These are phyloP conservation scores for Triplophysa tibetana DNA, from an alignment of 2,113 vertebrate species.

Conservation along the genomic window DNA sequence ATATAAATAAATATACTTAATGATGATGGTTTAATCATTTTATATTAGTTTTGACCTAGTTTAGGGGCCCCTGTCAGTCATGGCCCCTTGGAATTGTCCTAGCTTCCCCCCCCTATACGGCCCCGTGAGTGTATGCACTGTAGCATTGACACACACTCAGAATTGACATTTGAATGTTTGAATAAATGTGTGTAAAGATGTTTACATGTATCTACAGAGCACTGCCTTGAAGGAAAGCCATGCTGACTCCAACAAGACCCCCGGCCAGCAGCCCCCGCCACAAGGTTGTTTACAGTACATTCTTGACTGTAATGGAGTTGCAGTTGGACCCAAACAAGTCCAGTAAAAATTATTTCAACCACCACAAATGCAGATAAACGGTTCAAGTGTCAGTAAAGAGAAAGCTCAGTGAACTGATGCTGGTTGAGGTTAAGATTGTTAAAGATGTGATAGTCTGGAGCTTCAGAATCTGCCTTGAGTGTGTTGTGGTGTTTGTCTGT, in stretches of 20 bases:
- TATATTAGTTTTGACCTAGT: too few relatives aligned
- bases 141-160: background rate
- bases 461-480: constrained; percentile 74
- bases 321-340: constrained; percentile 85
- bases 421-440: constrained; percentile 62
- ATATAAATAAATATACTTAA: too few relatives aligned
- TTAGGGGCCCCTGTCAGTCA: too few relatives aligned
- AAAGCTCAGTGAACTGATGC: constrained; percentile 55
- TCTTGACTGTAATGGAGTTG: constrained; percentile 89
- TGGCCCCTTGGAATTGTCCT: too few relatives aligned
- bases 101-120: too few relatives aligned
- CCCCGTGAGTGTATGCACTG: too few relatives aligned
- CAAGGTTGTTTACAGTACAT: constrained; percentile 97
- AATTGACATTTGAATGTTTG: background rate
- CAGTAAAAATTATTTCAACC: constrained; percentile 63
- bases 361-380: constrained; percentile 1
- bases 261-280: constrained; percentile 87
- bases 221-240: constrained; percentile 83
- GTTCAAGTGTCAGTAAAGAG: constrained; percentile 42
- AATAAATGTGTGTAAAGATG: constrained; percentile 48
- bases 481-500: constrained; percentile 78
- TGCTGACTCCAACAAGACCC: constrained; percentile 83
- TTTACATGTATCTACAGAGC: constrained; percentile 79
- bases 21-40: too few relatives aligned
- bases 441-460: constrained; percentile 48